Conservation (phyloP, 1,140 invertebrate species). For the Sitodiplosis mosellana region DNA sequence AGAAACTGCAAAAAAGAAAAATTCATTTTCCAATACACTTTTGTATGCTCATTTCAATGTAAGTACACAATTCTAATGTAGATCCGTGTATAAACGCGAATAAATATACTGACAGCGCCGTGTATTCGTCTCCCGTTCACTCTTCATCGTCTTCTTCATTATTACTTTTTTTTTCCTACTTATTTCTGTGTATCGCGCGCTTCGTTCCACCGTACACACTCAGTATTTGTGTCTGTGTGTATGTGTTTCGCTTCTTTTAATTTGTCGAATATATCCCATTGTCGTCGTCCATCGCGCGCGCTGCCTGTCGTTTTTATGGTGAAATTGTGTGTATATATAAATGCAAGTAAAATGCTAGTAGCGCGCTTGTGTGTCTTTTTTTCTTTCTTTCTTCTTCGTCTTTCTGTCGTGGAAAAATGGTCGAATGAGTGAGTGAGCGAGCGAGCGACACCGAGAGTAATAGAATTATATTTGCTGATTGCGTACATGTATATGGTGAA, state of each 20-base stretch:
- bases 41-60: constrained; percentile 8
- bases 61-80: constrained; percentile 8
- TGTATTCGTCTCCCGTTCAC: constrained; percentile 11
- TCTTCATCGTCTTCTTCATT: constrained; percentile 5
- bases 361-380: constrained; percentile 10
- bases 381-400: constrained; percentile 17
- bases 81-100: constrained; percentile 5
- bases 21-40: constrained; percentile 7
- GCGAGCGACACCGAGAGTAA: too few relatives aligned
- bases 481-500: not conserved
- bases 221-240: constrained; percentile 8
- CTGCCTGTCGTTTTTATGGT: constrained; percentile 14
- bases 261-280: constrained; percentile 3
- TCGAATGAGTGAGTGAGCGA: constrained; percentile 10
- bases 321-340: constrained; percentile 12
- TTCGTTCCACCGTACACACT: not conserved
- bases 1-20: constrained; percentile 4
- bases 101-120: not conserved
- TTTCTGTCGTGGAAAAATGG: constrained; percentile 12
- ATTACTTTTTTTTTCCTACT: not conserved
- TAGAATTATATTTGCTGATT: not conserved
- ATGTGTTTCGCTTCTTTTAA: constrained; percentile 12
- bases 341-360: constrained; percentile 5
- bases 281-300: too few relatives aligned
- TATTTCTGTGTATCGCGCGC: too few relatives aligned